These are phyloP conservation scores for Sylvilagus floridanus DNA, from an alignment of 2,797 vertebrate species.

Conservation along the genomic window DNA sequence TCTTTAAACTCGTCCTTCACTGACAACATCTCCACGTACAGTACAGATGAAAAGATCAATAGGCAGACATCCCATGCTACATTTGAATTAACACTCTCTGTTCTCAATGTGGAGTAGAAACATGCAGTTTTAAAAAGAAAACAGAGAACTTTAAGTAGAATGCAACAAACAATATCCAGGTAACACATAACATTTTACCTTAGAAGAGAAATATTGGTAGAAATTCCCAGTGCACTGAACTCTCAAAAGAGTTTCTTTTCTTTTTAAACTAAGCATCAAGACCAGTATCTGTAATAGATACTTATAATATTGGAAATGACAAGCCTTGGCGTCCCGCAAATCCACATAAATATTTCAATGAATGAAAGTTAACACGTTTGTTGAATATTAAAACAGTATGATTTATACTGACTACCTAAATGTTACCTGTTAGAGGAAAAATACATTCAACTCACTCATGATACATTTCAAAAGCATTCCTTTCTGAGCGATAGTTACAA, in stretches of 20 bases:
- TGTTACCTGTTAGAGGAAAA: not conserved
- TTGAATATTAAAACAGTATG: slow-evolving; percentile 28
- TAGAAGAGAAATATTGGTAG: slow-evolving; percentile 82
- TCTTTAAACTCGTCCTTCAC: slow-evolving; percentile 61
- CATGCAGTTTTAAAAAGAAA: slow-evolving; percentile 84
- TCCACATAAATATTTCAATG: slow-evolving; percentile 69
- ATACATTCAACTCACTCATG: slow-evolving; percentile 28
- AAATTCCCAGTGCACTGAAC: slow-evolving; percentile 87
- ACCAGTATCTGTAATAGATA: slow-evolving; percentile 81
- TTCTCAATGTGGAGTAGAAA: slow-evolving; percentile 69
- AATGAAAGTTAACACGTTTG: slow-evolving; percentile 60
- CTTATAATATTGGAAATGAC: slow-evolving; percentile 79
- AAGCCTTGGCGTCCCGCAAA: slow-evolving; percentile 72
- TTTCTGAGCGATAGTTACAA: not conserved
- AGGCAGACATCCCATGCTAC: slow-evolving; percentile 85
- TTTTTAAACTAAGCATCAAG: slow-evolving; percentile 78
- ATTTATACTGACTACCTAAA: not conserved
- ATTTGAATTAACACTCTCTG: slow-evolving; percentile 76
- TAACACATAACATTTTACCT: slow-evolving; percentile 83
- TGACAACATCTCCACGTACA: slow-evolving; percentile 77
- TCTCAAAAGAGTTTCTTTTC: slow-evolving; percentile 82
- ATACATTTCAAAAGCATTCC: slow-evolving; percentile 47
- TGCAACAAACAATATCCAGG: slow-evolving; percentile 81
- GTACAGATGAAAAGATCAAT: slow-evolving; percentile 68
- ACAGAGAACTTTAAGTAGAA: slow-evolving; percentile 78